Evolutionary conservation across 2,797 vertebrate species (phyloP), one percentile per base, ranked within the genome.

Genomic region (Propithecus deckenii): DNA sequence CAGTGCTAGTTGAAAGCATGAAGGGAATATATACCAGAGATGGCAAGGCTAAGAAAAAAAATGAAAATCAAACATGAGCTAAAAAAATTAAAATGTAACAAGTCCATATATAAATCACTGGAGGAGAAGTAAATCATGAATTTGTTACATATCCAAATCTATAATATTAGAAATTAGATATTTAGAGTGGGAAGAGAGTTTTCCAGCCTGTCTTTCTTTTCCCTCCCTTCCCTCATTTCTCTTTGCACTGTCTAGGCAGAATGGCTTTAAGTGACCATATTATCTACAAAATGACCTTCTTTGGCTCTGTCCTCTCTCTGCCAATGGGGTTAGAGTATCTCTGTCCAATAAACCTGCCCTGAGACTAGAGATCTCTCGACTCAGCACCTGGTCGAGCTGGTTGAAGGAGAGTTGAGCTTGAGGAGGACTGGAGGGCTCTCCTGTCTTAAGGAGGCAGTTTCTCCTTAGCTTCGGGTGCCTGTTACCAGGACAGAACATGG

Each of bases 201-300:
- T 55, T 72, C 46, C 25, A 55, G 32, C 0, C 0, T 50, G 3
- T 55, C 3, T 17, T 5, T 9, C 4, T 23, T 25, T 30, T 50
- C 1, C 22, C 5, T 5, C 0, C 3, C 5, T 43, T 18, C 12
- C 32, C 8, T 23, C 5, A 25, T 30, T 57, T 4, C 1, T 18
- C 12, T 59, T 32, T 43, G 4, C 5, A 35, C 63, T 65, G 78
- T 48, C 11, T 43, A 74, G 78, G 38, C 4, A 28, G 32, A 25
- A 14, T 63, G 23, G n/a, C n/a, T 69, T 71, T 43, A 0, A 2
- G 3, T 18, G 41, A 69, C 50, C 18, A 3, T 18, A 14, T 12
- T 12, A 46, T 15, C 46, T 72, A 46, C 7, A 38, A 72, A 28
- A n/a, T 15, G 4, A 65, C 43, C 57, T n/a, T n/a, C 15, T 13